Conservation (phyloP, 1,140 invertebrate genomes). For the Ectropis grisescens region DNA sequence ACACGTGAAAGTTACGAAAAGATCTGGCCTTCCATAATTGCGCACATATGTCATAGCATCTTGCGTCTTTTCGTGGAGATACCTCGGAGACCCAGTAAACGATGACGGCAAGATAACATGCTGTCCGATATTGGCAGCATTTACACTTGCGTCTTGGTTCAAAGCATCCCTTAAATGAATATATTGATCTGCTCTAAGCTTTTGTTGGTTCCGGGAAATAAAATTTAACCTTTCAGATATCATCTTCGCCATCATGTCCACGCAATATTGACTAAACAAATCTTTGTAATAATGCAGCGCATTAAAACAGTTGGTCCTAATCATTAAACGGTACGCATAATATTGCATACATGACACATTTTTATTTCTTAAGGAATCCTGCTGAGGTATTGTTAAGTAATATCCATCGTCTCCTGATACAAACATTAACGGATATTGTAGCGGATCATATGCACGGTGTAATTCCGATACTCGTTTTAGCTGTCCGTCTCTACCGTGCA, state of each 20-base stretch:
- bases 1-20: no score
- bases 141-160: conserved; percentile 13
- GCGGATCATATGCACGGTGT: no score
- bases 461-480: conserved; percentile 23
- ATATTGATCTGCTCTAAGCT: conserved; percentile 14
- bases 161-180: conserved; percentile 22
- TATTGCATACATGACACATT: conserved; percentile 25
- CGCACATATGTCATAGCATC: neutral
- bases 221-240: conserved; percentile 19
- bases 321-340: conserved; percentile 24
- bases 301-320: conserved; percentile 20
- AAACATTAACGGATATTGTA: conserved; percentile 49
- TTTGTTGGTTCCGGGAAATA: conserved; percentile 21
- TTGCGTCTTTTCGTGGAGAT: neutral
- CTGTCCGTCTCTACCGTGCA: no score
- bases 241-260: conserved; percentile 26
- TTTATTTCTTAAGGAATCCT: conserved; percentile 18
- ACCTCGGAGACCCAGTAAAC: neutral
- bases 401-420: conserved; percentile 18
- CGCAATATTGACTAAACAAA: conserved; percentile 25
- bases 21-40: neutral
- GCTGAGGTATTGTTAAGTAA: conserved; percentile 22
- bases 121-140: no score
- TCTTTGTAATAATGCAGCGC: conserved; percentile 19
- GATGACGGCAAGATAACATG: conserved; percentile 2